Evolutionary conservation across 2,888 invertebrate species (phyloP), one percentile per base, ranked within the genome.

Genomic region (Ornithoptera alexandrae): DNA sequence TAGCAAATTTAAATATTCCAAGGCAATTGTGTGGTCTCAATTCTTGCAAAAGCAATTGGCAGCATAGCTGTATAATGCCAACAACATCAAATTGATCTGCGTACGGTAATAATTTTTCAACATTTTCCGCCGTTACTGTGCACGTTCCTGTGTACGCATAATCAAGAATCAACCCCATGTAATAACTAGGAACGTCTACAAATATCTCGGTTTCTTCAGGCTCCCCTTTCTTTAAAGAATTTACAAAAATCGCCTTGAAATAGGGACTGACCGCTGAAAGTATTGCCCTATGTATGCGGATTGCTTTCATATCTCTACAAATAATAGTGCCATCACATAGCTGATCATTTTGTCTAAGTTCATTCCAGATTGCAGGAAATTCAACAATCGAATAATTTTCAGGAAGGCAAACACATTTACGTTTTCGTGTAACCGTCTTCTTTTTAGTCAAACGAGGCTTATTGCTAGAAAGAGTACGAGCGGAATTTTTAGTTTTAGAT

Each of bases 1-100:
- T 93, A 18, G 96, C 95, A 78, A 96, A 96, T 81, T 94, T 94
- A 74, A 95, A 93, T 79, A 96, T 95, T 72, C 95, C 95, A 73
- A 96, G 90, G 80, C 96, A 96, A 85, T 96, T 96, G 72, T 94
- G 93, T 0, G 95, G 94, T 72, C 92, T 92, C 59, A 96, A 84
- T 78, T 95, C 94, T 69, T 93, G 92, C 67, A 95, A 82, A 20
- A 96, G 88, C 80, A 94, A 96, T 76, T 94, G 93, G 79, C 95
- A 95, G 81, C 96, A 96, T 46, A 94, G 84, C 80, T 95, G 94
- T 46, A 96, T 94, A 22, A 96, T 93, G n/a, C 95, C 95, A 18
- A 95, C 90, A 10, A 97, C 94, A 79, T 95, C 95, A 78, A 96
- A 95, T 76, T 95, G 94, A 82, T 97, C 96, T 3, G 96, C 96